These are phyloP conservation scores for Drosophila histrio DNA, from an alignment of 2,888 invertebrate species.

Conservation along the genomic window DNA sequence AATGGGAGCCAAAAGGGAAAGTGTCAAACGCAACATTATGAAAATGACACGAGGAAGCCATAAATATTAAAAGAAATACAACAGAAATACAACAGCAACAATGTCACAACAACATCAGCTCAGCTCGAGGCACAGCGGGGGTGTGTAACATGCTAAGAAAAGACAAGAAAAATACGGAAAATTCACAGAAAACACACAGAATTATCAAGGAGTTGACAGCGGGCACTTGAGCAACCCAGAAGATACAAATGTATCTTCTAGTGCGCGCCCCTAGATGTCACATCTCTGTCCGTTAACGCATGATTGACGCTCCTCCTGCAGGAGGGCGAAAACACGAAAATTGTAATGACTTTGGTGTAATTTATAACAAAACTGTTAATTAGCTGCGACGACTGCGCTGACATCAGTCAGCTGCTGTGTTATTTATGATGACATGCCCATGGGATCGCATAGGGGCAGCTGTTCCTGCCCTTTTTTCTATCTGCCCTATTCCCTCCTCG, in stretches of 20 bases:
- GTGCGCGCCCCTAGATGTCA: conserved; percentile 70
- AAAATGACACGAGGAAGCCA: conserved; percentile 83
- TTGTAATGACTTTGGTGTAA: conserved; percentile 77
- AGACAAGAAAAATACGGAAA: conserved; percentile 12
- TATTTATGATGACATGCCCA: conserved; percentile 65
- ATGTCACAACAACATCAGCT: conserved; percentile 72
- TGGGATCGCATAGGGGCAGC: conserved; percentile 33
- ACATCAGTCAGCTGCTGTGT: conserved; percentile 81
- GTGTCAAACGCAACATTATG: conserved; percentile 82
- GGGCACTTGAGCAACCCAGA: conserved; percentile 53
- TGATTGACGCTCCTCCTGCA: conserved; percentile 74
- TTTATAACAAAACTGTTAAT: conserved; percentile 84
- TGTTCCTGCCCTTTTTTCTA: conserved; percentile 8
- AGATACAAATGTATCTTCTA: conserved; percentile 75
- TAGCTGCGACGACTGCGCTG: conserved; percentile 81
- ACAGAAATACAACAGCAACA: conserved; percentile 55
- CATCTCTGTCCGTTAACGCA: conserved; percentile 76
- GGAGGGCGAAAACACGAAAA: conserved; percentile 48
- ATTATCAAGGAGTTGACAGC: conserved; percentile 73
- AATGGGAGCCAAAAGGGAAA: conserved; percentile 72
- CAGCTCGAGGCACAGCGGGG: conserved; percentile 62
- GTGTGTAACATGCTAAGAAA: conserved; percentile 40
- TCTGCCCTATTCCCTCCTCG: neutral
- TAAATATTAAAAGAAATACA: conserved; percentile 77
- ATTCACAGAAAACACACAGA: conserved; percentile 56